These are phyloP conservation scores for Perithous albicinctus DNA, from an alignment of 2,888 invertebrate genomes.

Conservation along the genomic window DNA sequence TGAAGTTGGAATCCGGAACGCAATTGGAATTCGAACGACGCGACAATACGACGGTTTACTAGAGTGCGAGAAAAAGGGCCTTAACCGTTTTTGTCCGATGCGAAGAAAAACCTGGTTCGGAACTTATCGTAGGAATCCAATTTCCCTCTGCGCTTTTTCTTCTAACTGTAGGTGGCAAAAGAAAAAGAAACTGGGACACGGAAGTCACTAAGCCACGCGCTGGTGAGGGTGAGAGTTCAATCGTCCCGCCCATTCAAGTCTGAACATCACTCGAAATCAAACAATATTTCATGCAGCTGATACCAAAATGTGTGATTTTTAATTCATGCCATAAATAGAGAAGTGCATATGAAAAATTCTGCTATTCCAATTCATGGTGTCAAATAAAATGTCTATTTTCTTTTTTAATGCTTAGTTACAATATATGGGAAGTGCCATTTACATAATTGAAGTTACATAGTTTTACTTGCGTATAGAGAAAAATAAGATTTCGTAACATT, in stretches of 20 bases:
- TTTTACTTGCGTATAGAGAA: not conserved
- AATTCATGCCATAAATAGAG: no score
- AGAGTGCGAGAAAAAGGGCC: not conserved
- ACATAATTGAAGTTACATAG: not conserved
- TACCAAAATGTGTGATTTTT: no score
- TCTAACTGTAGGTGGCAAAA: not conserved
- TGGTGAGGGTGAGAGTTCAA: not conserved
- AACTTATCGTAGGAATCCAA: conserved; percentile 35
- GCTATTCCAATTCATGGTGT: no score
- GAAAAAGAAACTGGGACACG: not conserved
- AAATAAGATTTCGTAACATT: no score
- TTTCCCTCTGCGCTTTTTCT: not conserved
- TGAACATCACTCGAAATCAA: not conserved
- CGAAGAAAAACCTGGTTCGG: not conserved
- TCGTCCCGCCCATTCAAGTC: not conserved
- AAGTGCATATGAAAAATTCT: no score
- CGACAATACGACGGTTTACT: conserved; percentile 10
- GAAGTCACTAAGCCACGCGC: not conserved
- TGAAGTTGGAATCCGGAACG: not conserved
- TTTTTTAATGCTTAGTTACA: not conserved
- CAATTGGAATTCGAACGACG: conserved; percentile 12
- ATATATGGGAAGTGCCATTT: not conserved
- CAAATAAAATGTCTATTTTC: no score
- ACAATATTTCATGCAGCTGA: not conserved
- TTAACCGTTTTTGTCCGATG: conserved; percentile 5